Base-by-base conservation (phyloP, 2,113 vertebrate species). In the Nannospalax galili region DNA sequence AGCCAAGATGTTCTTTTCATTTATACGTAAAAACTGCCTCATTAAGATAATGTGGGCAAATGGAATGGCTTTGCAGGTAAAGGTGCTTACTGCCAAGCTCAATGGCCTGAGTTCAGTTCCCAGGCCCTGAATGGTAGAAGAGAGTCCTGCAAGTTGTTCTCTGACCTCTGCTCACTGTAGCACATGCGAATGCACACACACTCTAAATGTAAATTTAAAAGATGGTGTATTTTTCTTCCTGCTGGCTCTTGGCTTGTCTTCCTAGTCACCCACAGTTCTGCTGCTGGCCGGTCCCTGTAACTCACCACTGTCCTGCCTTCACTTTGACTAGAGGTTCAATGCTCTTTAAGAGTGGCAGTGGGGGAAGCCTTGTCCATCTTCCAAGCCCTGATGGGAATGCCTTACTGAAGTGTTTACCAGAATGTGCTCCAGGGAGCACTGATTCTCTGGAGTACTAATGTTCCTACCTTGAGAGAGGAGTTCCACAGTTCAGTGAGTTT, bases 381-480 rank as follows among this genome's bases (percentile, higher is more conserved):
- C 69, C 45, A 92, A n/a, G 16, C 40, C 75, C 58, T 84, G 30
- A 67, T 12, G 16, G 73, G 72, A 84, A 75, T 77, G 26, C 80
- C 42, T 81, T 80, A 30, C 37, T 26, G 19, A 48, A 69, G 60
- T 86, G 35, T 72, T 93, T 67, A 72, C 77, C 37, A 67, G 73
- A 72, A 26, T 75, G 65, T 88, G 72, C 64, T 56, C 90, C 65
- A 37, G 65, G 75, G 95, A 94, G 79, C 88, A 84, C 75, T 60
- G 0, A 42, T 80, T 93, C 84, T 94, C 84, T 65, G 80, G 69
- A 79, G 89, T 87, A 58, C 85, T 80, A 42, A 75, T 65, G 60
- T 62, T n/a, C 32, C 12, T 87, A 72, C 91, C 75, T 96, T 87
- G 90, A 96, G 88, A 87, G 37, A 95, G 82, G 84, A 94, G 72